Evolutionary conservation across 2,797 vertebrate genomes (phyloP), one percentile per base, ranked within the genome.

Genomic region (Spondyliosoma cantharus): DNA sequence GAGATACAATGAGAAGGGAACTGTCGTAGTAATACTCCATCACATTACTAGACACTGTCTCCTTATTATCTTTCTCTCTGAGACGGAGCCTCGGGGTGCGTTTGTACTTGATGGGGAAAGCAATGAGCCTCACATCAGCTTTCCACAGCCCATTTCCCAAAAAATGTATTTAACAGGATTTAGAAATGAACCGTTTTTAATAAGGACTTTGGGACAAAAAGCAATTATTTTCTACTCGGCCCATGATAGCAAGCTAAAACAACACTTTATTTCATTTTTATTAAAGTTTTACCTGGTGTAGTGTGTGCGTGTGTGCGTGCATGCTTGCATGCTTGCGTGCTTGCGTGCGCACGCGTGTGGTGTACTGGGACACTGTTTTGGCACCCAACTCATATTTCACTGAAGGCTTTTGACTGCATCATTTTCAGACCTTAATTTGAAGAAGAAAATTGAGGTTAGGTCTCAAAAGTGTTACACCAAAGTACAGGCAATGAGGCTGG

Each of bases 81-180:
- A 85, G 82, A 80, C 78, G 9, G 46, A 73, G 86, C 88, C 78
- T 71, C 46, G 0, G 84, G 89, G 67, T 70, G 53, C 60, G 79
- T 90, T 87, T 87, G 81, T 59, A 75, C 79, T 85, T 49, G 43
- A 71, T 48, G 70, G 71, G 25, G 64, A 82, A 82, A 79, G 76
- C 81, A 90, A 87, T 89, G 86, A 92, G 77, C 73, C 83, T 86
- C 66, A 50, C 71, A 71, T 8, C 50, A 68, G 83, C 79, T 86
- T 73, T 83, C 66, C 61, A 85, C 84, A 83, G 86, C 42, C 78
- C 87, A 92, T 91, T 91, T 87, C 76, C 59, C 27, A 19, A 59
- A 83, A 86, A 84, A 79, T 78, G 22, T 74, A 81, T 82, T 90
- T 68, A 71, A 70, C 20, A n/a, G 82, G 68, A 85, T 76, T 82